Evolutionary conservation across 2,888 invertebrate genomes (phyloP).

Genomic region (Lepidonotus clava): DNA sequence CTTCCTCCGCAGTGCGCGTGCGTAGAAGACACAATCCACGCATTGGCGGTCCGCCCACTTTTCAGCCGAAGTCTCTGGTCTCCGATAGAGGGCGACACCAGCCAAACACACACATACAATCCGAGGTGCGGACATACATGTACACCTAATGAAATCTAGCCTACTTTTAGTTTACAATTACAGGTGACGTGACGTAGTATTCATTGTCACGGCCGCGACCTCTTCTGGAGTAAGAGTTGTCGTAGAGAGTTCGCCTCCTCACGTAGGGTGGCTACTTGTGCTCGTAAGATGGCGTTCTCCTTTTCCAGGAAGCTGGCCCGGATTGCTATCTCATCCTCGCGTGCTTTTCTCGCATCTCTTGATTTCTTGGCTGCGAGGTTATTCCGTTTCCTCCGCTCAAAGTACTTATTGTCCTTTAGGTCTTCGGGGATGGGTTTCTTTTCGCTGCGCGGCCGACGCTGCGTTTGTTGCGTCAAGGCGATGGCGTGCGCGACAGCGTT

Average conservation of each 20-base stretch:
- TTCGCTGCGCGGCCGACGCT: constrained; percentile 75
- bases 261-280: constrained; percentile 89
- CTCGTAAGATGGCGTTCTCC: constrained; percentile 91
- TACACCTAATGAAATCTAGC: constrained; percentile 8
- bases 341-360: constrained; percentile 90
- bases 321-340: constrained; percentile 94
- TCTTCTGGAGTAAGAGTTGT: constrained; percentile 84
- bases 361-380: constrained; percentile 96
- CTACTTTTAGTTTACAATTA: not conserved
- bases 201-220: constrained; percentile 64
- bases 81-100: too few relatives aligned
- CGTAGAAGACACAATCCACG: too few relatives aligned
- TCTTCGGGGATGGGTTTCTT: constrained; percentile 90
- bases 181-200: not conserved
- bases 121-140: too few relatives aligned
- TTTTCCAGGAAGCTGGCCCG: constrained; percentile 92
- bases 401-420: constrained; percentile 94
- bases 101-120: too few relatives aligned
- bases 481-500: constrained; percentile 71
- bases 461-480: constrained; percentile 69
- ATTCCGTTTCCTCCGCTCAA: constrained; percentile 91
- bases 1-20: not conserved
- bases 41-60: not conserved
- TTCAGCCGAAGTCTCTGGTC: too few relatives aligned
- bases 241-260: constrained; percentile 89